A percentile compares a stretch with the other conserved stretches of the same genome.
Conservation (phyloP, 2,797 vertebrate genomes). For the Diceros bicornis region DNA sequence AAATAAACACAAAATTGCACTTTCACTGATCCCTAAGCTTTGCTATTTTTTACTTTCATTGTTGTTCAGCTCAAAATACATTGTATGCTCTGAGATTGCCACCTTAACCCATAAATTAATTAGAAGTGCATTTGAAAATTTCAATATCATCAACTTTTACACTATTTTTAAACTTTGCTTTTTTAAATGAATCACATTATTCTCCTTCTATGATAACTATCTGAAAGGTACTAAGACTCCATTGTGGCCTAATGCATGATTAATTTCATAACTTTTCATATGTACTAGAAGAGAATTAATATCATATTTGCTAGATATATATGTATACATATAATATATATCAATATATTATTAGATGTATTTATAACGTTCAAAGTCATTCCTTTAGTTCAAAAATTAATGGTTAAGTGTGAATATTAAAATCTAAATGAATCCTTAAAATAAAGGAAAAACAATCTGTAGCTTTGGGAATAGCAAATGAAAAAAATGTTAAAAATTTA, state of each 20-base stretch:
- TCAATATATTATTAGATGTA: not conserved
- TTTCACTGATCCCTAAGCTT: not conserved
- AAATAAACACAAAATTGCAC: not conserved
- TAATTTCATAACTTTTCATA: not conserved
- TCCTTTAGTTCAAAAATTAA: not conserved
- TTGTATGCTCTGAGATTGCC: not conserved
- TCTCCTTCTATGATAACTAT: not conserved
- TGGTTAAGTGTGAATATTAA: not conserved
- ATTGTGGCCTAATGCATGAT: not conserved
- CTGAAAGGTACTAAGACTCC: not conserved
- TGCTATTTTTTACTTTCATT: not conserved
- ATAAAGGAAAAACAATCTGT: not conserved
- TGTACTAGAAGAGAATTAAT: not conserved
- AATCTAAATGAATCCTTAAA: not conserved
- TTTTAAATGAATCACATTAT: not conserved
- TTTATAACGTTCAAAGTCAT: not conserved
- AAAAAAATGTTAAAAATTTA: not conserved
- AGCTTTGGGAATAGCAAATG: not conserved
- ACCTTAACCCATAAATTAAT: not conserved
- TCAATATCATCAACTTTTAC: not conserved
- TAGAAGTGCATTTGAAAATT: not conserved
- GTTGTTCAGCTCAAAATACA: not conserved
- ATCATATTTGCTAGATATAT: not conserved
- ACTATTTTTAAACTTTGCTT: not conserved
- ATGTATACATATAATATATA: not conserved